Evolutionary conservation across 2,888 invertebrate species (phyloP).

Genomic region (Chaitophorus viminalis): DNA sequence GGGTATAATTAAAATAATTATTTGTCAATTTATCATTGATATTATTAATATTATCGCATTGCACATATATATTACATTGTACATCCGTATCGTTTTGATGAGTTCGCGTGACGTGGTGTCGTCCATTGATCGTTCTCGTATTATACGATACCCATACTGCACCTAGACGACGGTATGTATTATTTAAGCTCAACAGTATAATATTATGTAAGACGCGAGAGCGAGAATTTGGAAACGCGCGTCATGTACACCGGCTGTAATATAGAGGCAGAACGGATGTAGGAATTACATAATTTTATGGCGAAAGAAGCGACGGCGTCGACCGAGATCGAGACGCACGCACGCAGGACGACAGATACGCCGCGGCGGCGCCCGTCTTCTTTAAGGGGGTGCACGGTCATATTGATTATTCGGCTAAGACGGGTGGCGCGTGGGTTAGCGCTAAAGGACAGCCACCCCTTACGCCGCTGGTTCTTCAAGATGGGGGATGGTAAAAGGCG

Average conservation of each 20-base stretch:
- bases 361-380: constrained; percentile 53
- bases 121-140: no score
- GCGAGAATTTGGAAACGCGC: background rate
- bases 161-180: no score
- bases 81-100: no score
- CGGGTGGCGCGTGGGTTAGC: constrained; percentile 59
- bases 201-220: no score
- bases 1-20: no score
- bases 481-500: constrained; percentile 51
- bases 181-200: no score
- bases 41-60: no score
- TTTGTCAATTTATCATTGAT: no score
- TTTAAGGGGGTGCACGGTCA: constrained; percentile 56
- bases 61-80: no score
- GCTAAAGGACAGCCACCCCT: constrained; percentile 58
- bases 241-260: background rate
- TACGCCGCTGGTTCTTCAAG: constrained; percentile 55
- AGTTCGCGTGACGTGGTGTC: no score
- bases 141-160: no score
- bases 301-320: background rate
- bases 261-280: background rate
- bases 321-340: constrained; percentile 40
- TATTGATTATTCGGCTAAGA: constrained; percentile 61
- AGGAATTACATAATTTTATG: no score
- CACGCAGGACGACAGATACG: constrained; percentile 32